Evolutionary conservation across 2,888 invertebrate genomes (phyloP).

Genomic region (Tachina grossa): DNA sequence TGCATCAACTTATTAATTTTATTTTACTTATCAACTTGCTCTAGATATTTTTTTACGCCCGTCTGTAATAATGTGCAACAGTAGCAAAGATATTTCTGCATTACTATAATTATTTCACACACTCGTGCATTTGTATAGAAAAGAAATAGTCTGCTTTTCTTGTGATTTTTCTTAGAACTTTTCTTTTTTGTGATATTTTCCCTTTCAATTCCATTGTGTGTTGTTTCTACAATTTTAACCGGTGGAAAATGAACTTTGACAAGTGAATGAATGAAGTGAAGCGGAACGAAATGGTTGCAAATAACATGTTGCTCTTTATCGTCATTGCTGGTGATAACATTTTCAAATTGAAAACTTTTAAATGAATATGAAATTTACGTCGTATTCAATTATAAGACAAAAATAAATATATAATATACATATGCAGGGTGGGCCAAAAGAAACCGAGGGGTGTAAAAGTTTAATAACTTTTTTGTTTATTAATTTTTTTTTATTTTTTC

Average conservation of each 20-base stretch:
- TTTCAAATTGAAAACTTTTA: constrained; percentile 42
- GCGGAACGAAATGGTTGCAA: constrained; percentile 32
- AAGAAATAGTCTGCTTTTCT: constrained; percentile 36
- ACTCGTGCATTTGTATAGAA: constrained; percentile 8
- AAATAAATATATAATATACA: too few species aligned
- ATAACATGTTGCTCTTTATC: constrained; percentile 62
- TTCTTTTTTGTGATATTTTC: not conserved
- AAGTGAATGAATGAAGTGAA: constrained; percentile 53
- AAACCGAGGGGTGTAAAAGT: too few species aligned
- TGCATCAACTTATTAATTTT: not conserved
- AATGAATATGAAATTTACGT: constrained; percentile 20
- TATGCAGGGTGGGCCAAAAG: too few species aligned
- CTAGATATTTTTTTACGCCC: not conserved
- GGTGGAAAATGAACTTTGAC: constrained; percentile 56
- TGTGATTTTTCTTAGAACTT: constrained; percentile 1
- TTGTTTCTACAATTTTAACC: constrained; percentile 19
- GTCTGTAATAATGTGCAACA: not conserved
- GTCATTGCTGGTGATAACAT: constrained; percentile 10
- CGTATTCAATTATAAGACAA: not conserved
- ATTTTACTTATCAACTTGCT: not conserved
- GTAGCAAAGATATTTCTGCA: constrained; percentile 12
- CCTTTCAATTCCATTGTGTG: constrained; percentile 5
- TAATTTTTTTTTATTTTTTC: too few species aligned
- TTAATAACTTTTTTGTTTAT: too few species aligned
- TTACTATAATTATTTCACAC: constrained; percentile 53